Evolutionary conservation across 2,888 invertebrate genomes (phyloP), one percentile per base, ranked within the genome.

Genomic region (Arrhopalites spinosus): DNA sequence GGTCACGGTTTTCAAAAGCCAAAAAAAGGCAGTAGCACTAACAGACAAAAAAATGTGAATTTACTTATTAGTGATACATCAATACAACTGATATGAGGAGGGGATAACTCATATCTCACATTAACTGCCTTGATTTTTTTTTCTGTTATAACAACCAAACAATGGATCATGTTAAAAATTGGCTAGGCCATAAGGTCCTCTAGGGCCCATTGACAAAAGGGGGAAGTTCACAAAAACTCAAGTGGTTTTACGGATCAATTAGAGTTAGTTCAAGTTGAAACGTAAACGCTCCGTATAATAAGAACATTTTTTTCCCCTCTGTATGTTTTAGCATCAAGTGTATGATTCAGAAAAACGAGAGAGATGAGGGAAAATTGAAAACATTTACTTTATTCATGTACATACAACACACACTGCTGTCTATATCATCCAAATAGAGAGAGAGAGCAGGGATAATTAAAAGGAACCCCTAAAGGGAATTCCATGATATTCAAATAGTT

Each of bases 401-500:
- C 36, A 36, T 36, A 36, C n/a, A n/a, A n/a, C n/a, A n/a, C n/a
- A 36, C 36, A 3, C 36, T 36, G 36, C 5, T 36, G 36, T 36
- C 36, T 36, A 36, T 36, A 36, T 11, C 3, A 7, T 36, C 11
- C 36, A 36, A 36, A 36, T 36, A 11, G 11, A 36, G 36, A 36
- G 36, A 36, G 36, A 36, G 36, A 11, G 73, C 76, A 76, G 75
- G 77, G 79, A 80, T 80, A 81, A 81, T 81, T 80, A 80, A 81
- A 81, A 81, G 78, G 77, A 77, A 74, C 61, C 74, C 76, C 78
- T 77, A 61, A 72, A 73, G 77, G 79, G 79, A 78, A 80, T 81
- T 77, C 78, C 77, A 77, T 75, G 78, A 79, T 79, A 78, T 81
- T 80, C 80, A 80, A 81, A 81, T 79, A 79, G 81, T 81, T 81